Base-by-base conservation (phyloP, 2,113 vertebrate species). In the Vulpes ferrilata region DNA sequence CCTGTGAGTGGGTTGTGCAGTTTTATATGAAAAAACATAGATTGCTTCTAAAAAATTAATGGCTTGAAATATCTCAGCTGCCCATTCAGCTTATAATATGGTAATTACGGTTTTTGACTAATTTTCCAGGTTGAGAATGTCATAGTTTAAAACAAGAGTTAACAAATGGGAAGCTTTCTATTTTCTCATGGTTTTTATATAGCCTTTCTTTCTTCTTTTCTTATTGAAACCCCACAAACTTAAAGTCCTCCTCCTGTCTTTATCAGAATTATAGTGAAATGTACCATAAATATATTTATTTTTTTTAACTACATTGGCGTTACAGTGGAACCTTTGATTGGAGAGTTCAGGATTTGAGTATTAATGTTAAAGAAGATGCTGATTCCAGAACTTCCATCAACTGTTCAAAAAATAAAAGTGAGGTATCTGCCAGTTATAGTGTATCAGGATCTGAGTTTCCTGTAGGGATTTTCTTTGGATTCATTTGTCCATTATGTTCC, bases 11-110 rank as follows among this genome's bases (percentile, higher is more conserved):
- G 91, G 90, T 98, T 96, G 88, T 98, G 81, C 67, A 98, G 53
- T 91, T 96, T 90, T 64, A 78, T 90, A 10, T 92, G 62, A 7
- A 93, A 11, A 3, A 53, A 88, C 88, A 53, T 25, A 93, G 55
- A 43, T 59, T 88, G 57, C 64, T 95, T 93, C 69, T 96, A 97
- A 71, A 91, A 90, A 94, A 92, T 85, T 65, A 88, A 95, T 88
- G 96, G 38, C 79, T 97, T 98, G 74, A 98, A 96, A 97, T 97
- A 97, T 95, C 48, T 98, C 88, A 97, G 64, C 76, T 81, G 98
- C 97, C 97, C 84, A 3, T 98, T 99, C 97, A 97, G 98, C 98
- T 98, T 99, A 98, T 98, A 98, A 98, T 98, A 90, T 55, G 90
- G 23, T 97, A 95, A 60, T 69, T 87, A 89, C 25, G 35, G 2